These are phyloP conservation scores for Mastigias papua DNA, from an alignment of 30 jellyfish, hydroid and myxozoan genomes.

Conservation along the genomic window DNA sequence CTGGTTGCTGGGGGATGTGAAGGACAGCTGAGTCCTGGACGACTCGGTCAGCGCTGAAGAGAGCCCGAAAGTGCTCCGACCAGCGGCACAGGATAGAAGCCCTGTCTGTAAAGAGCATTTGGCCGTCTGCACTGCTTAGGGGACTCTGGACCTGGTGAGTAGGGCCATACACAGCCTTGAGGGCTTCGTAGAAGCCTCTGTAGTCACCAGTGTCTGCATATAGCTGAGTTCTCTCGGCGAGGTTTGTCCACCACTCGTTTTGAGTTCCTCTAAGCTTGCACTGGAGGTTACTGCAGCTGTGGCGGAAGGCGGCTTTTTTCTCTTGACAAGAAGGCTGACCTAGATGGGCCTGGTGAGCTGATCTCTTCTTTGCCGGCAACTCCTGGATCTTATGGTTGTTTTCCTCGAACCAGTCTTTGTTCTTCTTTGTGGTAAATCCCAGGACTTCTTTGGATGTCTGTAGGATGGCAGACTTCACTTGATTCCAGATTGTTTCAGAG, in stretches of 20 bases:
- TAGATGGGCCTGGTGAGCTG: conserved; percentile 2
- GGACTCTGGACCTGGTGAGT: conserved; percentile 26
- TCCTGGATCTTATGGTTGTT: not conserved
- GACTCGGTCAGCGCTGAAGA: conserved; percentile 4
- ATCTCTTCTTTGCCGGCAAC: not conserved
- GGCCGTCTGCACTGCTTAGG: not conserved
- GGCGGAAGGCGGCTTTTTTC: not conserved
- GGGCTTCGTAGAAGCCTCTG: conserved; percentile 15
- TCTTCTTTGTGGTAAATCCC: not conserved
- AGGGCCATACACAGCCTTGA: conserved; percentile 6
- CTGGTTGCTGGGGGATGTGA: not conserved
- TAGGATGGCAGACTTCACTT: not conserved
- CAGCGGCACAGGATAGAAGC: not conserved
- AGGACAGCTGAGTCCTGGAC: not conserved
- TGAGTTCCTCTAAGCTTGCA: conserved; percentile 11
- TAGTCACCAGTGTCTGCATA: conserved; percentile 10
- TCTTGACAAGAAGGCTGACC: not conserved
- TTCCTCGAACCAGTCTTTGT: conserved; percentile 30
- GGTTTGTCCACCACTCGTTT: conserved; percentile 4
- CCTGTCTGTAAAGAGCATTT: not conserved
- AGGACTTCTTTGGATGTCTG: not conserved
- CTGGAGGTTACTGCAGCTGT: not conserved
- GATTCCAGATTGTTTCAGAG: too few relatives aligned
- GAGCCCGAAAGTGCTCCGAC: conserved; percentile 4
- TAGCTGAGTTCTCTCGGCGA: conserved; percentile 2